Conservation (phyloP, 2,113 vertebrate genomes). For the Petroica traversi region DNA sequence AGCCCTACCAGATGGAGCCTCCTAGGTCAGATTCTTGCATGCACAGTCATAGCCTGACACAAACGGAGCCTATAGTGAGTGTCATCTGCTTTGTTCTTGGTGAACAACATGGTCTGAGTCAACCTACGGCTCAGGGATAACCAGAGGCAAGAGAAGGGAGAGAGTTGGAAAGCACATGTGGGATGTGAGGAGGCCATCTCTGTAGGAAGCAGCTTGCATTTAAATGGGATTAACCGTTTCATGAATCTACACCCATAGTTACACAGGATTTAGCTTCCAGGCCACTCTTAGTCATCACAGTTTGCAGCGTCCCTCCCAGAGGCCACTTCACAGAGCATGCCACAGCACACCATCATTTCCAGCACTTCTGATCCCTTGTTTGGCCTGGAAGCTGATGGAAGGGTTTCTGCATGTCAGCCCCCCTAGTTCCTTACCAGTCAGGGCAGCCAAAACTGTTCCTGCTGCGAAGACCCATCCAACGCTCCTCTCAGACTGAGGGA, state of each 20-base stretch:
- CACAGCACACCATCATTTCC: not conserved
- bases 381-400: not conserved
- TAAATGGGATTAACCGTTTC: not conserved
- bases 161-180: not conserved
- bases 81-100: not conserved
- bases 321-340: not conserved
- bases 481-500: not conserved
- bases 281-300: not conserved
- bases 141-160: not conserved
- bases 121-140: accelerated
- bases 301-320: not conserved
- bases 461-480: not conserved
- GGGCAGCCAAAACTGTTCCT: not conserved
- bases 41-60: not conserved
- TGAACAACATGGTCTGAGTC: not conserved
- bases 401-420: not conserved
- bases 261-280: not conserved
- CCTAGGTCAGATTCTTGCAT: not conserved
- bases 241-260: not conserved
- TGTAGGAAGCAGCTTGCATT: not conserved
- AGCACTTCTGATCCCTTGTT: not conserved
- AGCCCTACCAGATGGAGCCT: not conserved
- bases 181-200: not conserved
- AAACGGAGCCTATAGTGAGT: not conserved
- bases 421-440: not conserved